Conservation (phyloP, 2,113 vertebrate genomes). For the Tonatia bakeri region DNA sequence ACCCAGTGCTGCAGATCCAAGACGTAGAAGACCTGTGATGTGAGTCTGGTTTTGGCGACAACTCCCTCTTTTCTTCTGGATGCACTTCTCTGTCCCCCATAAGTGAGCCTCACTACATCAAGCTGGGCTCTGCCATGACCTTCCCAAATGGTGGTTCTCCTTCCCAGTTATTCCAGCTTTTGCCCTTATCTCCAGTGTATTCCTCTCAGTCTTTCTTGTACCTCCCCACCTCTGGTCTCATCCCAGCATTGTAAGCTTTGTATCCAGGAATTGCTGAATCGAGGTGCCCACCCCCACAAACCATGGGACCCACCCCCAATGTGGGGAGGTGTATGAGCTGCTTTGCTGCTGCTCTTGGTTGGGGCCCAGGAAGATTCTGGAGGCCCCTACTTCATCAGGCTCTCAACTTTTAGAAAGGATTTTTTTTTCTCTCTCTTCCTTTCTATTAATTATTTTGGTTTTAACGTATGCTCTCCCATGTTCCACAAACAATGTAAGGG, state of each 20-base stretch:
- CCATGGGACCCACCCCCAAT: rapidly evolving
- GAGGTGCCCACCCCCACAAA: background rate
- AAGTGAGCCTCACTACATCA: background rate
- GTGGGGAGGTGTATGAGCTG: background rate
- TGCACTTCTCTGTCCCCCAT: background rate
- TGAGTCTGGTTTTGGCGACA: background rate
- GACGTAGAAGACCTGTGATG: background rate
- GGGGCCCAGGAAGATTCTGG: background rate
- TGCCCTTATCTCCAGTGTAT: background rate
- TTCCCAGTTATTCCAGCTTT: background rate
- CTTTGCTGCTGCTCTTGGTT: background rate
- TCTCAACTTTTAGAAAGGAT: background rate
- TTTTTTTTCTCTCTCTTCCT: background rate
- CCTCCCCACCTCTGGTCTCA: background rate
- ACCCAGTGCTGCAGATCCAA: background rate
- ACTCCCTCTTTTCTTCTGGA: background rate
- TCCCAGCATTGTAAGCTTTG: background rate
- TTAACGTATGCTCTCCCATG: background rate
- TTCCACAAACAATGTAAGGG: background rate
- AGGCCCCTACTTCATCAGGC: background rate
- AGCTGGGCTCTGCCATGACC: background rate
- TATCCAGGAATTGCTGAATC: background rate
- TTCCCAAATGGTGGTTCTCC: background rate
- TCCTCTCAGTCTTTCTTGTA: background rate
- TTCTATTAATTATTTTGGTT: background rate